Evolutionary conservation across 2,113 vertebrate genomes (phyloP).

Genomic region (Vireo altiloquus): DNA sequence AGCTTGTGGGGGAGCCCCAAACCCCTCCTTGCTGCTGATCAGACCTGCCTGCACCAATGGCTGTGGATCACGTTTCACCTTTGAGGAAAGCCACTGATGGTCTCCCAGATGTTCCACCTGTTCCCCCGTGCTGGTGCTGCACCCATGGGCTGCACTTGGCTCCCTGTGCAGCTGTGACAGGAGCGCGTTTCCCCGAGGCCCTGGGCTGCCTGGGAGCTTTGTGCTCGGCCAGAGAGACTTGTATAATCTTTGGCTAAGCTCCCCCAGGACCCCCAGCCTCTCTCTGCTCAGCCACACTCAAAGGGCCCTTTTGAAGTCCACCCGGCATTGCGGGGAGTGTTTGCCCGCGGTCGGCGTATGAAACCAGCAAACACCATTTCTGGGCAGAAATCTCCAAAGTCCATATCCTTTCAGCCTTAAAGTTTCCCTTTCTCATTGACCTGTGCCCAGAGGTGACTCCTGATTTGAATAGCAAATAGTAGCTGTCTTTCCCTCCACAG

Average conservation of each 20-base stretch:
- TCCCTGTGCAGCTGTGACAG: not conserved
- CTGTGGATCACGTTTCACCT: rapidly evolving
- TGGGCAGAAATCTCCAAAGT: conserved; percentile 23
- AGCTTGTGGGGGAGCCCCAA: not conserved
- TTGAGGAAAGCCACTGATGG: not conserved
- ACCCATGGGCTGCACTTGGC: not conserved
- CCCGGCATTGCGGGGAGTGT: not conserved
- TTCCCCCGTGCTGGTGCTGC: not conserved
- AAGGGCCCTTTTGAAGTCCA: conserved; percentile 50
- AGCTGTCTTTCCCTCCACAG: not conserved
- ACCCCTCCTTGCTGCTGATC: not conserved
- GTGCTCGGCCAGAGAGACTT: not conserved
- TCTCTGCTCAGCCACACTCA: conserved; percentile 7
- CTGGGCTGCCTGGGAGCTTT: not conserved
- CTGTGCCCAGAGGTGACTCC: conserved; percentile 46
- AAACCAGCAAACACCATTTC: conserved; percentile 7
- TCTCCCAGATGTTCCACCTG: not conserved
- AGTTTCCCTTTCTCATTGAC: conserved; percentile 63
- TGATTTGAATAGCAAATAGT: conserved; percentile 63
- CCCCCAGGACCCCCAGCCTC: not conserved
- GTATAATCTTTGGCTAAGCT: conserved; percentile 50
- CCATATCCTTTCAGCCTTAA: conserved; percentile 5
- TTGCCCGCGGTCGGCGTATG: not conserved
- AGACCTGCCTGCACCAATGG: not conserved
- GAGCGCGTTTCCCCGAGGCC: not conserved